Evolutionary conservation across 2,888 invertebrate genomes (phyloP), one percentile per base, ranked within the genome.

Genomic region (Oscheius sp.): DNA sequence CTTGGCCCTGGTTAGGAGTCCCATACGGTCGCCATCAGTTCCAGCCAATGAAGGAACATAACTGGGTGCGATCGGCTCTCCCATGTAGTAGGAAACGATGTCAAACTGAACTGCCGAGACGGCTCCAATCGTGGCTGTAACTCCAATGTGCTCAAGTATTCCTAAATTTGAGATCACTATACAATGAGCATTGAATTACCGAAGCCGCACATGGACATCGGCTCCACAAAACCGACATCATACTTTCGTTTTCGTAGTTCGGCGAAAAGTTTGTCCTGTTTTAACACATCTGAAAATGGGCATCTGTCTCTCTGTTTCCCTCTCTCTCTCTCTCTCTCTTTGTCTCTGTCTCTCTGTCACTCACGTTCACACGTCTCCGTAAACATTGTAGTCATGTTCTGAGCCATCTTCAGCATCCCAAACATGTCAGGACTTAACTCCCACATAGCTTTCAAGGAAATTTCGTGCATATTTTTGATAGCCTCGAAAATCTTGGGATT

Each of bases 191-290:
- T 21, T 11, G 1, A 10, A 2, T 10, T 48, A 79, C 82, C 83
- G 33, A 78, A 79, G 53, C 81, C 81, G 42, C 85, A 85, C 10
- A 76, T 74, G 50, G 76, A 75, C 53, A 84, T 72, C 2, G 81
- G 78, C 72, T 85, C 83, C 2, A 79, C 75, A 3, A 85, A 65
- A 10, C 76, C 84, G 35, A 81, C 76, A 33, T 85, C 83, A 55
- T 80, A 85, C 32, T 80, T 75, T 37, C 80, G 77, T 2, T 55
- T 60, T 58, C 74, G 74, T 2, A 85, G 62, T 10, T 72, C 55
- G 11, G 78, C 72, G 11, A 85, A 62, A 1, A 84, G 29, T 58
- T 73, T 21, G 13, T 62, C 50, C 59, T 75, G 32, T 4, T 60
- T 63, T 48, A 74, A 59, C 10, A 78, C n/a, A 60, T 75, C 74